Percentiles rank a stretch among this genome's conserved stretches.
Evolutionary conservation across 1,140 invertebrate genomes (phyloP).

Genomic region (Sitodiplosis mosellana): DNA sequence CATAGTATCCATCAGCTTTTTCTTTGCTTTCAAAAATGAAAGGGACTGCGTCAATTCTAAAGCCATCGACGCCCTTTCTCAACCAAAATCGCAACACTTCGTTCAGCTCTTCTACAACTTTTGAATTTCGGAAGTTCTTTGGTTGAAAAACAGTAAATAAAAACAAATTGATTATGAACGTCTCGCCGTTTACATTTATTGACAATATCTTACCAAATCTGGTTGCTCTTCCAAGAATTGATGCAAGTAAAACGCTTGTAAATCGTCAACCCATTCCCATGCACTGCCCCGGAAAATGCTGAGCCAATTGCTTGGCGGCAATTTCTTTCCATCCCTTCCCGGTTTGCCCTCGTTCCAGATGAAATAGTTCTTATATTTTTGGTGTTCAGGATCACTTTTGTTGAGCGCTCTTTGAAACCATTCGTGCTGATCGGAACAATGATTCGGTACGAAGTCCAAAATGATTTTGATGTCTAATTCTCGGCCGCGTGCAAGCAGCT

Average conservation of each 20-base stretch:
- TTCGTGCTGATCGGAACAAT: slow-evolving; percentile 36
- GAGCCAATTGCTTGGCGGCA: slow-evolving; percentile 6
- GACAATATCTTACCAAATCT: slow-evolving; percentile 30
- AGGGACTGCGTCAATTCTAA: slow-evolving; percentile 34
- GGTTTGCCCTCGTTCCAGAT: neutral
- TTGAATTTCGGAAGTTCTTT: slow-evolving; percentile 30
- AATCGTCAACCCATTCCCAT: slow-evolving; percentile 24
- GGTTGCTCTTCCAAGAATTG: slow-evolving; percentile 26
- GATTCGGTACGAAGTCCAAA: slow-evolving; percentile 55
- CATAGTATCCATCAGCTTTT: slow-evolving; percentile 28
- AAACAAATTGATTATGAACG: no score
- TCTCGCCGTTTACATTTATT: slow-evolving; percentile 19
- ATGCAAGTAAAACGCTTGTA: slow-evolving; percentile 29
- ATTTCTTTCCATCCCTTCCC: neutral
- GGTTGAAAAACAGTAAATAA: no score
- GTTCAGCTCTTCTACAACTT: slow-evolving; percentile 25
- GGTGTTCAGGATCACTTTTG: slow-evolving; percentile 24
- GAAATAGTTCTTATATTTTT: neutral
- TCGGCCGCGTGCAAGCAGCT: slow-evolving; percentile 33
- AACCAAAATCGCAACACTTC: slow-evolving; percentile 7
- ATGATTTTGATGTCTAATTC: slow-evolving; percentile 37
- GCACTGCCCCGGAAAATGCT: neutral
- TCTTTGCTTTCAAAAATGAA: slow-evolving; percentile 34
- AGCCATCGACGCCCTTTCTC: slow-evolving; percentile 8
- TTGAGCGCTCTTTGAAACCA: neutral